phyloP scores from a whole-genome alignment of 2,113 vertebrate genomes.

The Rousettus leschenaultii region DNA sequence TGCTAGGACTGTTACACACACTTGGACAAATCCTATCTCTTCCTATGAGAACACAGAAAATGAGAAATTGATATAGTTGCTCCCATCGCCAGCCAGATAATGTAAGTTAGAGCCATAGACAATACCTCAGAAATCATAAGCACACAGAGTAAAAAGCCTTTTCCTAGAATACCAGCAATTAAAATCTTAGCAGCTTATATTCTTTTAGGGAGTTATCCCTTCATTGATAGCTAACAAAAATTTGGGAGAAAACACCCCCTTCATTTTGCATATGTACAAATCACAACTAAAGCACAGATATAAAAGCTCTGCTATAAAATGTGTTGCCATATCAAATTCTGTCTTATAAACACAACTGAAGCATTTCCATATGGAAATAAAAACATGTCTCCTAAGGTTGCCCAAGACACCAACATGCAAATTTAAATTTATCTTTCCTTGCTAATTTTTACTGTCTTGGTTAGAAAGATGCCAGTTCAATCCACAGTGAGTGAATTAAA shows the following conservation, averaged over 20 bases:
- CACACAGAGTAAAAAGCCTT: neutral
- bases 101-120: neutral
- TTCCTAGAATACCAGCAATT: conserved; percentile 42
- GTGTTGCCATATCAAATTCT: neutral
- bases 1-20: neutral
- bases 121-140: neutral
- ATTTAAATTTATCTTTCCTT: neutral
- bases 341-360: neutral
- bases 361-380: neutral
- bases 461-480: neutral
- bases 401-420: neutral
- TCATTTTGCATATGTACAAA: neutral
- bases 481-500: neutral
- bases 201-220: neutral
- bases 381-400: neutral
- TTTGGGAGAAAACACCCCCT: neutral
- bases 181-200: neutral
- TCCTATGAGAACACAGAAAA: neutral
- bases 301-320: neutral
- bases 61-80: conserved; percentile 34
- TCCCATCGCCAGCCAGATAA: neutral
- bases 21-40: neutral
- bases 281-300: neutral
- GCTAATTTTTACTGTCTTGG: neutral
- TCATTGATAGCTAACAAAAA: neutral